Base-by-base conservation (phyloP, 2,113 vertebrate genomes). In the Peromyscus polionotus region DNA sequence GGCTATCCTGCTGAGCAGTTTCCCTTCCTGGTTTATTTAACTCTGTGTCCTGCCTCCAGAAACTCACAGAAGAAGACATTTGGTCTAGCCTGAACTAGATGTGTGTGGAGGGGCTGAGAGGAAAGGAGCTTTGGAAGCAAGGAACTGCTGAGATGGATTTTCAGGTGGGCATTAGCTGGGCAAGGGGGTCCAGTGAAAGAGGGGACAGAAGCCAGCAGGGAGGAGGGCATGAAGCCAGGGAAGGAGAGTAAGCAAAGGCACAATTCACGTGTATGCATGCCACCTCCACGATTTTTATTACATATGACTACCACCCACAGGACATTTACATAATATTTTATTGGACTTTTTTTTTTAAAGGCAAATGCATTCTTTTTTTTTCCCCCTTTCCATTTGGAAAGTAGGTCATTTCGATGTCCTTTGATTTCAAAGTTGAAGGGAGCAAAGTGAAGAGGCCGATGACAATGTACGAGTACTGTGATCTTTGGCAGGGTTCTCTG, bases 61-160 rank as follows among this genome's bases (percentile, higher is more conserved):
- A 77, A 87, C 26, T 84, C 67, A 63, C 57, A 80, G 17, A 10
- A 72, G 48, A 28, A 79, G 42, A 61, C 20, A 13, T 10, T 39
- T 26, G 80, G 72, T 33, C 6, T 28, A 67, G 42, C 8, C 7
- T 70, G 88, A 51, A 59, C n/a, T 73, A 8, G 5, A 57, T 73
- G 33, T 26, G 45, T 48, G 26, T 48, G 73, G 28, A 13, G 17
- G 16, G 42, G 5, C 2, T 57, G 75, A 17, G 2, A 7, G 24
- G 45, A 80, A 67, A 96, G 73, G 65, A 84, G 45, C 65, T 89
- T 96, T 91, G 85, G 45, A 31, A 63, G 16, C 61, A 67, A 76
- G 42, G 33, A 83, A 65, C 20, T 5, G 11, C n/a, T n/a, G 39
- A 86, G 70, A 61, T 91, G 77, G 17, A 24, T 36, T 70, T 63